Evolutionary conservation across 2,888 invertebrate species (phyloP), one percentile per base, ranked within the genome.

Genomic region (Sarcophaga variegata): DNA sequence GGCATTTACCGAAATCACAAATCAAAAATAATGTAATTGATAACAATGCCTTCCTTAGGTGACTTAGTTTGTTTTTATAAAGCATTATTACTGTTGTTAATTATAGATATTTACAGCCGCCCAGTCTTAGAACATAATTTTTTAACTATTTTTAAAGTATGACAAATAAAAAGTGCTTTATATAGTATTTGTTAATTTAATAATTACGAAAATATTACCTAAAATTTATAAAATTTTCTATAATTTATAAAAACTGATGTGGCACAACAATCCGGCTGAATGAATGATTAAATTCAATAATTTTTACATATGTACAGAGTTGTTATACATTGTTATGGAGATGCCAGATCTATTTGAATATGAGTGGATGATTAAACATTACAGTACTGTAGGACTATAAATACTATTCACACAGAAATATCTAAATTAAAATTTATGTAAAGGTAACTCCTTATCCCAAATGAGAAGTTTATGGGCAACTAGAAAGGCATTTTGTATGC

Each of bases 161-260:
- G 54, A 54, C 12, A 14, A 54, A 27, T n/a, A 20, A 17, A 14
- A 17, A 62, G 17, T 37, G 63, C n/a, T 49, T 70, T 49, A 54
- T 59, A 54, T 69, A 63, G 5, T 10, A 22, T 14, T 54, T 4
- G 17, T 54, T 54, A 0, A 54, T 54, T 14, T 8, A 27, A 10
- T 59, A 69, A 79, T 60, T 66, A 66, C 27, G 64, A 45, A 47
- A 60, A 59, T 66, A 59, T 59, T 71, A 71, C 76, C 84, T 88
- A 67, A 70, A 69, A 77, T 49, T 72, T 37, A 69, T n/a, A 25
- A 82, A 77, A 25, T 71, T 71, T 67, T 54, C 37, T 45, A 67
- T 49, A 25, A 71, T 60, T 54, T 25, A 22, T 67, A 71, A 74
- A 90, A 91, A 89, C 92, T 91, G 92, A 91, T 92, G 92, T 92